Evolutionary conservation across 1,140 invertebrate genomes (phyloP), one percentile per base, ranked within the genome.

Genomic region (Chlorops oryzae): DNA sequence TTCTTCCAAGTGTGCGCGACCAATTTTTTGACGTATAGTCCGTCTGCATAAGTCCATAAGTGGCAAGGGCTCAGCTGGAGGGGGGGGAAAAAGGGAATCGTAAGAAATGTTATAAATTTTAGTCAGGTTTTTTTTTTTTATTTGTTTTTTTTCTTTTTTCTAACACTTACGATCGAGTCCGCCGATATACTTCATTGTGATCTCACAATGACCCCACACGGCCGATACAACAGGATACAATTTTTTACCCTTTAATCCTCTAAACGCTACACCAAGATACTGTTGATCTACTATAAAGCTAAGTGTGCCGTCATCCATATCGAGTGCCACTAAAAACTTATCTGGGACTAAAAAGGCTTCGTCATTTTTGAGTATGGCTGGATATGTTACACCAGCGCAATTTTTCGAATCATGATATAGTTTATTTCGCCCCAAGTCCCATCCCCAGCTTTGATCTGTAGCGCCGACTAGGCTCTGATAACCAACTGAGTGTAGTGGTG

Each of bases 151-250:
- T n/a, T n/a, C n/a, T n/a, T n/a, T n/a, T n/a, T n/a, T n/a, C n/a
- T n/a, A n/a, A n/a, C n/a, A 35, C 90, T 93, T 81, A 98, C 96
- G 96, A 82, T 98, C 95, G 59, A 99, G 80, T 70, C 96, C 95
- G 56, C 94, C 95, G 61, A 99, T 90, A 75, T 99, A 99, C 74
- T 89, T 89, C 88, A 99, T 97, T 27, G 92, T 97, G 67, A 99
- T 97, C 80, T 99, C 96, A 73, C 96, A 98, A 76, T 99, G 96
- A 59, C 96, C 96, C 96, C 96, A 99, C 13, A 99, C 96, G 39
- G 96, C 96, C 58, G 93, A 96, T 38, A 99, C 95, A 61, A 98
- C 94, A 46, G 96, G 96, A 76, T 97, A 95, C 24, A 99, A 78
- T 76, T 95, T 98, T 73, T 94, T 92, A 50, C 96, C 96, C 77